These are phyloP conservation scores for Pristiophorus japonicus DNA, from an alignment of 2,113 vertebrate genomes.

Conservation along the genomic window DNA sequence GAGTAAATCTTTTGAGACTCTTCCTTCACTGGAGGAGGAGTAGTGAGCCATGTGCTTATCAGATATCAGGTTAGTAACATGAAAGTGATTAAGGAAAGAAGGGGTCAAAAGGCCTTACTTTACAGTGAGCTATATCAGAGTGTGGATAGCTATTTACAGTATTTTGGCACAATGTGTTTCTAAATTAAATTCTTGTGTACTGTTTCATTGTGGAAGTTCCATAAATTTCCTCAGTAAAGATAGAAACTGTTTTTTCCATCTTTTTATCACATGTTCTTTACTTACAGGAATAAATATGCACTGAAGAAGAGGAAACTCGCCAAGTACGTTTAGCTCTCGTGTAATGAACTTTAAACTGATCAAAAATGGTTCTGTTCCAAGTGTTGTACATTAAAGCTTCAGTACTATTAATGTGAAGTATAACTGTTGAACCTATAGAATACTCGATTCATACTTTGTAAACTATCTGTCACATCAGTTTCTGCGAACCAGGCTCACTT, in stretches of 20 bases:
- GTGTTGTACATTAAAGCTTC: no score
- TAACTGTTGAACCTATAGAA: no score
- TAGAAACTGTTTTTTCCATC: neutral
- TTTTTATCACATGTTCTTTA: conserved; percentile 41
- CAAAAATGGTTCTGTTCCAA: neutral
- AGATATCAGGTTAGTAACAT: neutral
- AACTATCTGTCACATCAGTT: neutral
- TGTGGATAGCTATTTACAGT: neutral
- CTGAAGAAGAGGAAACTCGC: conserved; percentile 95
- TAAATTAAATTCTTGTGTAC: neutral
- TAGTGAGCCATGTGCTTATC: neutral
- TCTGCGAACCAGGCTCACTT: neutral
- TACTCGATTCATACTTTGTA: no score
- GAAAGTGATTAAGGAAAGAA: neutral
- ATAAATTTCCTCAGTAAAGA: neutral
- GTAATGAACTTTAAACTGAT: neutral
- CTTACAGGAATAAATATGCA: conserved; percentile 88
- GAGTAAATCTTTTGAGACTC: neutral
- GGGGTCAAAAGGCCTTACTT: neutral
- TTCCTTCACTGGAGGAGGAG: neutral
- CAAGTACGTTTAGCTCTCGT: conserved; percentile 64
- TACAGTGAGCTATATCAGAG: neutral
- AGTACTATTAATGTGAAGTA: neutral
- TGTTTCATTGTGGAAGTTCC: neutral
- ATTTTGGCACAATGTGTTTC: neutral